These are phyloP conservation scores for Neocloeon triangulifer DNA, from an alignment of 1,140 invertebrate species.

Conservation along the genomic window DNA sequence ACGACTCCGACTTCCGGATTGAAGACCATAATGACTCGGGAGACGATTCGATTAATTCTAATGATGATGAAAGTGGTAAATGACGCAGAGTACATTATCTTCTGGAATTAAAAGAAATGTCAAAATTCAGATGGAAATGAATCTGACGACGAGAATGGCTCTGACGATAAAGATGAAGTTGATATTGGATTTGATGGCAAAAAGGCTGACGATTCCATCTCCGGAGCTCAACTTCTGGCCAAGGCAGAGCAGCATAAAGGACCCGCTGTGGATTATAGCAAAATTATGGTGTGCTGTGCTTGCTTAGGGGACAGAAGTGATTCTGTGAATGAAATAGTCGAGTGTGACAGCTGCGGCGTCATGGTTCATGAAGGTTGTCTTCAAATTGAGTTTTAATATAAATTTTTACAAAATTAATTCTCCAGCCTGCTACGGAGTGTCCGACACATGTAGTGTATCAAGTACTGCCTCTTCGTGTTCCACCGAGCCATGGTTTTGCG, in stretches of 20 bases:
- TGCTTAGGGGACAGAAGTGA: slow-evolving; percentile 83
- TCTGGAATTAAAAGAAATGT: slow-evolving; percentile 11
- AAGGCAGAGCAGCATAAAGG: slow-evolving; percentile 3
- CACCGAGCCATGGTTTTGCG: slow-evolving; percentile 96
- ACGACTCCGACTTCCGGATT: slow-evolving; percentile 86
- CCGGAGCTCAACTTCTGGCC: slow-evolving; percentile 14
- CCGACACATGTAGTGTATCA: slow-evolving; percentile 71
- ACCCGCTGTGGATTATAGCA: slow-evolving; percentile 11
- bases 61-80: slow-evolving; percentile 15
- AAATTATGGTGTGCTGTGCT: slow-evolving; percentile 66
- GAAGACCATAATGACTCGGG: slow-evolving; percentile 63
- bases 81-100: neutral
- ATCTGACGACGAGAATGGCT: slow-evolving; percentile 19
- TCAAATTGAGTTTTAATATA: slow-evolving; percentile 1
- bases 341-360: slow-evolving; percentile 88
- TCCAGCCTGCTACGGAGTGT: slow-evolving; percentile 85
- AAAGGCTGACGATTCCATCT: slow-evolving; percentile 19
- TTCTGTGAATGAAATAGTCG: slow-evolving; percentile 86
- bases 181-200: slow-evolving; percentile 16
- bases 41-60: slow-evolving; percentile 33
- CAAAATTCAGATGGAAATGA: slow-evolving; percentile 25
- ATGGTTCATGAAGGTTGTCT: slow-evolving; percentile 74
- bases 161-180: slow-evolving; percentile 15
- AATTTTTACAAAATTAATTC: slow-evolving; percentile 3
- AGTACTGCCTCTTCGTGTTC: slow-evolving; percentile 78